Evolutionary conservation across 2,113 vertebrate species (phyloP), one percentile per base, ranked within the genome.

Genomic region (Odobenus rosmarus): DNA sequence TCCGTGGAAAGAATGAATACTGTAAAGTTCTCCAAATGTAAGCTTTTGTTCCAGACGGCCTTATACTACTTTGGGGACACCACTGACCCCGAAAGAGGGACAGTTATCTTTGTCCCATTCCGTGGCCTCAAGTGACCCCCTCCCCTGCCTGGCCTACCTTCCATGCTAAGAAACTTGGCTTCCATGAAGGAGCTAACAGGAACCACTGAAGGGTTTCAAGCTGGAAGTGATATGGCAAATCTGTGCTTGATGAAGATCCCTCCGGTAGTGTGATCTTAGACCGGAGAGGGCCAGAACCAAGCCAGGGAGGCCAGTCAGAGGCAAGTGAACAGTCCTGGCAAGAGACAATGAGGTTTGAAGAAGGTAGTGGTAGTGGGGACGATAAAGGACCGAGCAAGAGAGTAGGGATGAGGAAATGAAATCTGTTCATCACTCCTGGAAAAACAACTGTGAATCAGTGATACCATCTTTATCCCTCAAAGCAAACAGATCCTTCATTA

Each of bases 401-500:
- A 86, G 71, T 95, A 64, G 90, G 84, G 80, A 93, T 92, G 79
- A 97, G 96, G 96, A 97, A 96, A 96, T 95, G 55, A 98, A 97
- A 97, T 98, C 97, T 98, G 97, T 94, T 97, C 98, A 74, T 96
- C 96, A 93, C 96, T 98, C 96, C 98, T 97, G 96, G 97, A 98
- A 97, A 98, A 98, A 98, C 97, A 98, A 98, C 97, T 98, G 97
- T 97, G 97, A 98, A 97, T 98, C 98, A 97, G 97, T 98, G 97
- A 98, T 97, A 96, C 97, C 98, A 98, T 98, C 98, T 98, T 98
- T 98, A 98, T 98, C 97, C 98, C 97, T 97, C 95, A 98, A 96
- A 97, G 98, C 98, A 97, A 98, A 98, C 97, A 98, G 97, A 97
- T 97, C 97, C 97, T 98, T 98, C 97, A 98, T 98, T 98, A 98